phyloP scores from a whole-genome alignment of 2,888 invertebrate species.

The Philhelius pedissequus region DNA sequence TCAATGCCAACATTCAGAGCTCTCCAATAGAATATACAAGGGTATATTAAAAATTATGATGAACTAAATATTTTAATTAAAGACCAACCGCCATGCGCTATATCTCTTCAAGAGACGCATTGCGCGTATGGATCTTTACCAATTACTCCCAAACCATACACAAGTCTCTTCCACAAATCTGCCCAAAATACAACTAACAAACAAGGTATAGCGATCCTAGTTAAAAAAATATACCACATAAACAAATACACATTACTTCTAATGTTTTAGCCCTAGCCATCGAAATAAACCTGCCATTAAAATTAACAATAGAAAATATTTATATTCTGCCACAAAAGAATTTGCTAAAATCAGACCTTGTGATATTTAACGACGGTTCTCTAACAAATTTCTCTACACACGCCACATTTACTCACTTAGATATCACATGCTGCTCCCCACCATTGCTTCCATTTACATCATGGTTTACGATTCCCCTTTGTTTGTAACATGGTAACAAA shows the following conservation, averaged over 20 bases:
- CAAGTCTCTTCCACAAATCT: too few species aligned
- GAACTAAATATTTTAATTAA: background rate
- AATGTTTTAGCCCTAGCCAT: background rate
- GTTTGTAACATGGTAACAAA: background rate
- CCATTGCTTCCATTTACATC: background rate
- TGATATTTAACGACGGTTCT: too few species aligned
- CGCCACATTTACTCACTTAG: too few species aligned
- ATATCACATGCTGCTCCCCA: background rate
- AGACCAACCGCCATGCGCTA: conserved; percentile 16
- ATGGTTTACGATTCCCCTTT: background rate
- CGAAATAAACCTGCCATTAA: background rate
- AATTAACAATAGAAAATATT: background rate
- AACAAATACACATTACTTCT: background rate
- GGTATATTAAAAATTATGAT: background rate
- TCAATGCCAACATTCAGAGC: background rate
- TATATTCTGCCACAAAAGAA: too few species aligned
- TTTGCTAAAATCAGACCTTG: too few species aligned
- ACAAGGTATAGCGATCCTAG: too few species aligned
- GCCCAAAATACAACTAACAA: too few species aligned
- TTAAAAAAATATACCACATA: background rate
- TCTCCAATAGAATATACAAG: background rate
- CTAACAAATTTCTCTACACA: too few species aligned
- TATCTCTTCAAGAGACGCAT: too few species aligned
- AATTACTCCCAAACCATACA: background rate
- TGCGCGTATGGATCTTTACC: background rate